phyloP scores from a whole-genome alignment of 2,797 vertebrate genomes.

The Rhinogobio ventralis region DNA sequence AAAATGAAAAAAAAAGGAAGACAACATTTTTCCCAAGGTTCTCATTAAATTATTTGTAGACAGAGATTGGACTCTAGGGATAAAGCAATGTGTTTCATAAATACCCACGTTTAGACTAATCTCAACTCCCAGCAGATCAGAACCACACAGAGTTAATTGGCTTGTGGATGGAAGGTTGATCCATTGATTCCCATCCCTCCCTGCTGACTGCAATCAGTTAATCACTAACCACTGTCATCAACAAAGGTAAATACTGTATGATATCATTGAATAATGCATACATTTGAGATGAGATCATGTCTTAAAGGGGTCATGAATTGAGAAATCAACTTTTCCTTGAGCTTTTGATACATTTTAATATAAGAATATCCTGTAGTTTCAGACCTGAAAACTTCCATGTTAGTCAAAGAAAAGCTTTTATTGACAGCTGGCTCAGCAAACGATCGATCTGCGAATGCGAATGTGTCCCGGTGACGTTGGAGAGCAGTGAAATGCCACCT shows the following conservation, averaged over 20 bases:
- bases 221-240: conserved; percentile 21
- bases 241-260: background rate
- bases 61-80: conserved; percentile 35
- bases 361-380: no score
- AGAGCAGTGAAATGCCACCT: no score
- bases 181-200: conserved; percentile 20
- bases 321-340: no score
- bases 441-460: no score
- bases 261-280: conserved; percentile 6
- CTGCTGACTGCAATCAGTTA: conserved; percentile 18
- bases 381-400: no score
- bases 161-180: conserved; percentile 35
- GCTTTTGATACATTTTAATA: no score
- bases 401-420: no score
- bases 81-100: conserved; percentile 32
- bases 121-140: conserved; percentile 25
- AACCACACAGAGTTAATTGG: conserved; percentile 40
- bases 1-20: conserved; percentile 2
- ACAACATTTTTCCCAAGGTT: conserved; percentile 9
- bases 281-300: background rate
- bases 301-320: no score
- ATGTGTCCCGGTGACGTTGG: no score
- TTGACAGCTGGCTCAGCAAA: no score
- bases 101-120: conserved; percentile 34
- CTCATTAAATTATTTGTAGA: conserved; percentile 38